Base-by-base conservation (phyloP, 2,888 invertebrate genomes). In the Tyria jacobaeae region DNA sequence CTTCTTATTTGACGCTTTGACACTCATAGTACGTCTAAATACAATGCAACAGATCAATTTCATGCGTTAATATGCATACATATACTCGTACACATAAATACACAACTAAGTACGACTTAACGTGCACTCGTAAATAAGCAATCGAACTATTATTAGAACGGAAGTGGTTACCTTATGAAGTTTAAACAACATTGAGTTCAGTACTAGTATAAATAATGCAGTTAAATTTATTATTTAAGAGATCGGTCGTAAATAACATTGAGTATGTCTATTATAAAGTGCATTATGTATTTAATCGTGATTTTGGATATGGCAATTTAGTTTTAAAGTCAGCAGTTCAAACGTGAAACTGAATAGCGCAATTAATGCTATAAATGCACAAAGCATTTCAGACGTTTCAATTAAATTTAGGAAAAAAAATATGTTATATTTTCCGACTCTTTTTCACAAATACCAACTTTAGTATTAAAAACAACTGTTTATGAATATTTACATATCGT, bases 71-170 rank as follows among this genome's bases (percentile, higher is more conserved):
- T n/a, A n/a, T n/a, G n/a, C n/a, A n/a, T n/a, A n/a, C n/a, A n/a
- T n/a, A n/a, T n/a, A n/a, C n/a, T n/a, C n/a, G n/a, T n/a, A n/a
- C n/a, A n/a, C n/a, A n/a, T n/a, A n/a, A n/a, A n/a, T n/a, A n/a
- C n/a, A n/a, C n/a, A n/a, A n/a, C n/a, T n/a, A n/a, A n/a, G n/a
- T n/a, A n/a, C n/a, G n/a, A n/a, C n/a, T n/a, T n/a, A n/a, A n/a
- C n/a, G n/a, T n/a, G 17, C 17, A 17, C n/a, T 41, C 41, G 39
- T 41, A 41, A 41, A 49, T 61, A 57, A 62, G 57, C 47, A 51
- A 39, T 70, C 44, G 21, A 60, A 60, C 49, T 62, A 57, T 58
- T 25, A 50, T 50, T 53, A 58, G 47, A 73, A 73, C 58, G 62
- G 59, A 66, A 61, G 51, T 63, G 49, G 54, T 57, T 62, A 64